Evolutionary conservation across 92 coral and sea anemone species (phyloP).

Genomic region (Blastomussa wellsi): DNA sequence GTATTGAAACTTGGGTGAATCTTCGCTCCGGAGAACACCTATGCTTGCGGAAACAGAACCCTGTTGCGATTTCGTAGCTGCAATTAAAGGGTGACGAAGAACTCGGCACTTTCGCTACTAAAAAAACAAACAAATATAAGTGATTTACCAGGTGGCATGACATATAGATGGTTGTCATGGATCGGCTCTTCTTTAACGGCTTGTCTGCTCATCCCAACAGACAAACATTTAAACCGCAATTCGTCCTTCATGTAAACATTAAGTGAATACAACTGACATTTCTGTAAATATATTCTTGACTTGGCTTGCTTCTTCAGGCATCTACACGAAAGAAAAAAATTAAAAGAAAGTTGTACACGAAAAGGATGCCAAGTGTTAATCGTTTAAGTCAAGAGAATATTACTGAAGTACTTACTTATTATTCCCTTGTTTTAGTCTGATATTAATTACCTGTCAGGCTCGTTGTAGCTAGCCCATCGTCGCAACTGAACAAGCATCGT

Average conservation of each 20-base stretch:
- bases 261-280: conserved; percentile 53
- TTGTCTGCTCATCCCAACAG: conserved; percentile 62
- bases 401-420: too few species aligned
- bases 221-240: conserved; percentile 49
- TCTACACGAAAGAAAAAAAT: conserved; percentile 8
- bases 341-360: background rate
- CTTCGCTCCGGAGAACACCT: too few species aligned
- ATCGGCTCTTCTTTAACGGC: conserved; percentile 50
- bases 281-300: conserved; percentile 27
- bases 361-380: too few species aligned
- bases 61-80: too few species aligned
- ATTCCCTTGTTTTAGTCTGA: background rate
- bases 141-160: conserved; percentile 59
- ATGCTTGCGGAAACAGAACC: too few species aligned
- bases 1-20: too few species aligned
- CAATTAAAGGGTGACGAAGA: too few species aligned
- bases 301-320: conserved; percentile 37
- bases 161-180: conserved; percentile 42
- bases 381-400: too few species aligned
- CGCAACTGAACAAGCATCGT: conserved; percentile 47
- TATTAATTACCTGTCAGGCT: conserved; percentile 30
- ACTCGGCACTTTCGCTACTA: too few species aligned
- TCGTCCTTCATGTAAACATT: conserved; percentile 56
- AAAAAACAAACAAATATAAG: background rate
- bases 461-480: conserved; percentile 55